Evolutionary conservation across 2,888 invertebrate genomes (phyloP), one percentile per base, ranked within the genome.

Genomic region (Drosophila fulvimacula): DNA sequence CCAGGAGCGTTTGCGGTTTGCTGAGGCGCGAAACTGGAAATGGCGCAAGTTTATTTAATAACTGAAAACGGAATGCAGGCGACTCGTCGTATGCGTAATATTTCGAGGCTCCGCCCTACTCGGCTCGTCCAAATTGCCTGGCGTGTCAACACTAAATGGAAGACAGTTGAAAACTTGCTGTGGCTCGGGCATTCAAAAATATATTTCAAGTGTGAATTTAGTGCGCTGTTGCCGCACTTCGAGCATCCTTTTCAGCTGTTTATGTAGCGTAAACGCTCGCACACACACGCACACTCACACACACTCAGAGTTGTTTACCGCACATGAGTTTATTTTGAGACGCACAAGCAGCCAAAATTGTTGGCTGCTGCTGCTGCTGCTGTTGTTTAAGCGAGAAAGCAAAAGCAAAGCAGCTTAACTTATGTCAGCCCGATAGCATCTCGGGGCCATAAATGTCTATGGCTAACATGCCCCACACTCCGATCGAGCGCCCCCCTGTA

Each of bases 131-230:
- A 88, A 91, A 91, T 91, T 90, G 91, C 88, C 86, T 86, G 79
- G 90, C 90, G 87, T 91, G 91, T 91, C 91, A 91, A 91, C 91
- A 91, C 87, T 79, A 89, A 91, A 91, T 91, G 82, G 84, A 77
- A 85, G 81, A 79, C 60, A 66, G 62, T 63, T 62, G 46, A 59
- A 76, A 84, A 73, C 68, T 86, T 81, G 58, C 75, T 79, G 83
- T 61, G 79, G 77, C 66, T 74, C 56, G 32, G 52, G 57, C 63
- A 69, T 82, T 83, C 70, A 79, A 82, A 76, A 79, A 76, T 81
- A 70, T 76, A 74, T 75, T 76, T 72, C 75, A 44, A 81, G 80
- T 68, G 38, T 51, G 57, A 80, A 80, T 76, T 73, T 75, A 82
- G 52, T 81, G 77, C 77, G 69, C 62, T 73, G 71, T 70, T 76